Base-by-base conservation (phyloP, 2,113 vertebrate genomes). In the Menura novaehollandiae region DNA sequence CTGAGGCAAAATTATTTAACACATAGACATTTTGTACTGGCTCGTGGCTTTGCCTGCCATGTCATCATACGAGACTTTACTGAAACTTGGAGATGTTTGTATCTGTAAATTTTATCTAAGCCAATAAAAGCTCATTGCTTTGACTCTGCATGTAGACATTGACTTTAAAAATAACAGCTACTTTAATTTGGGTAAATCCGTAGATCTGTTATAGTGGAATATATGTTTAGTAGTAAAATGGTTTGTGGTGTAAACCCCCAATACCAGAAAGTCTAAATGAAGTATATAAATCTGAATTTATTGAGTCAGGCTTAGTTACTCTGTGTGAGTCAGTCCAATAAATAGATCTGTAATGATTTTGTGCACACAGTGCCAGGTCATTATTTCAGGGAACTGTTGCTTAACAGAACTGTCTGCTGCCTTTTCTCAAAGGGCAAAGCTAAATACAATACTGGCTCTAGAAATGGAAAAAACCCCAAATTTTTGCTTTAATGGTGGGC, bases 351-450 rank as follows among this genome's bases (percentile, higher is more conserved):
- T 85, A 82, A 69, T 85, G 87, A 96, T 96, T 94, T 79, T 90
- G 63, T 88, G 71, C 81, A 30, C 37, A 15, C 51, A 59, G 35
- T 59, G 51, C 68, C 79, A 68, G 91, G 44, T 76, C 4, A 1
- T 80, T 87, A 92, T 91, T 96, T 56, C 56, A 91, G 88, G 91
- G 91, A 94, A 82, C 89, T 75, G 77, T 82, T 97, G 92, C 68
- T 96, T 76, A 73, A 88, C 74, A 93, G 41, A 47, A 26, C 46
- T 73, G 35, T 91, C 80, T 28, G n/a, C 73, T 95, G 91, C 52
- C 41, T 92, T 91, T 97, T 82, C 77, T 96, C 87, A 89, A 60
- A 88, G 75, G 47, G 51, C 85, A 96, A 59, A 91, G 52, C 77
- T 66, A 77, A 86, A 89, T 66, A 44, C 41, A 44, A 17, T 30